Base-by-base conservation (phyloP, 2,797 vertebrate species). In the Catostomus latipinnis region DNA sequence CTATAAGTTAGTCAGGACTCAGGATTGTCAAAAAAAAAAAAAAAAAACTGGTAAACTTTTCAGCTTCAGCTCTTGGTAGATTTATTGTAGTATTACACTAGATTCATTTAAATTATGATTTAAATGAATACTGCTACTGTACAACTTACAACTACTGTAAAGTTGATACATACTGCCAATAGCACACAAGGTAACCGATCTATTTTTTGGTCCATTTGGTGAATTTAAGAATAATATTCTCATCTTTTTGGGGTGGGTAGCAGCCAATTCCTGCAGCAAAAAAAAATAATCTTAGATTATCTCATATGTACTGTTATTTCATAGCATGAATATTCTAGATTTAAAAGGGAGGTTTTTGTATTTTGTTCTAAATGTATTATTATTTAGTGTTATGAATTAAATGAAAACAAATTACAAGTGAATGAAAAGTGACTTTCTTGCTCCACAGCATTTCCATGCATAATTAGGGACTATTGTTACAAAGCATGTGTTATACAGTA, bases 201-300 rank as follows among this genome's bases (percentile, higher is more conserved):
- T 57, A 74, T 69, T 13, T 53, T 52, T 63, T 60, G 9, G 49
- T 56, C 89, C 86, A 88, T 6, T 62, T 88, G 74, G 81, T 90
- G 82, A 90, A 89, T 73, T 83, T 89, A 0, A 93, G 87, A 74
- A 93, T n/a, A 62, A 93, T 88, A 70, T 90, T 86, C 62, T 93
- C 89, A 2, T 90, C 65, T 43, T 48, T 80, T 82, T 78, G 71
- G 0, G 85, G 90, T 70, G 1, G 83, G 83, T 91, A 92, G 82
- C 91, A 92, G 81, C 89, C 87, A 0, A 92, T 76, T 76, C 90
- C 90, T 93, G 88, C 68, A 48, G 22, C 22, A 67, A 76, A 34
- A 34, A 34, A 34, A 34, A 34, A 34, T 2, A 34, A 34, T 52
- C 9, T 11, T 52, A 11, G 50, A 52, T 8, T 52, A 11, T 52